A percentile compares a stretch with the other conserved stretches of the same genome.
Evolutionary conservation across 2,888 invertebrate genomes (phyloP).

Genomic region (Anthoptus insignis): DNA sequence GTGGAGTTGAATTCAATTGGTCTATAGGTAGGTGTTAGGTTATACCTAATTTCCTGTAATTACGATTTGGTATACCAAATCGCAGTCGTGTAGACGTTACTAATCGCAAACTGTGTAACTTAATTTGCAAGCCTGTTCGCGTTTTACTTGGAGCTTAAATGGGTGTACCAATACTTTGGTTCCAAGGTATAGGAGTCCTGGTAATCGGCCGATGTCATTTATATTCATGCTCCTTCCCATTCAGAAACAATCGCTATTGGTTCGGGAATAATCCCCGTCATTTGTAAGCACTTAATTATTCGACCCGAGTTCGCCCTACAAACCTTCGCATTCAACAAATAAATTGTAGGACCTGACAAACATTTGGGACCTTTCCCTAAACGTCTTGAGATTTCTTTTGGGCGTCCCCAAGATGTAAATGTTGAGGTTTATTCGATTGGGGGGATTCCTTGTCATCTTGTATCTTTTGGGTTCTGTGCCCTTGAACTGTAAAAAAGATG

Average conservation of each 20-base stretch:
- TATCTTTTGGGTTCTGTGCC: not conserved
- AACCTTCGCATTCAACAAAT: conserved; percentile 16
- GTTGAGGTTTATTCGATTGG: conserved; percentile 5
- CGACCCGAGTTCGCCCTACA: conserved; percentile 1
- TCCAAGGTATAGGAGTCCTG: not conserved
- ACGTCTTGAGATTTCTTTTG: conserved; percentile 7
- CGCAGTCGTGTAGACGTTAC: no score
- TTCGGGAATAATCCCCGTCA: conserved; percentile 16
- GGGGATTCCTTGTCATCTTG: not conserved
- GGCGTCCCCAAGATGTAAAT: conserved; percentile 8
- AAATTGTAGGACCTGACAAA: conserved; percentile 17
- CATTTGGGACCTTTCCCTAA: conserved; percentile 16
- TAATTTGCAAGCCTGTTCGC: not conserved
- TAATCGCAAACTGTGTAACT: not conserved
- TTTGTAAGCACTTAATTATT: conserved; percentile 26
- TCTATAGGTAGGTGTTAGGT: no score
- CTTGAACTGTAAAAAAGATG: no score
- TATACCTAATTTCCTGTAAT: no score
- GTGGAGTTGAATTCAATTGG: no score
- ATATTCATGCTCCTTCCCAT: not conserved
- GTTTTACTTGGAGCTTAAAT: no score
- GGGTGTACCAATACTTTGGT: no score
- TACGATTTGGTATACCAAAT: no score
- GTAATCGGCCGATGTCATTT: conserved; percentile 1
- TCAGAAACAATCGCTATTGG: conserved; percentile 9